Evolutionary conservation across 2,888 invertebrate genomes (phyloP), one percentile per base, ranked within the genome.

Genomic region (Eubasilissa splendida): DNA sequence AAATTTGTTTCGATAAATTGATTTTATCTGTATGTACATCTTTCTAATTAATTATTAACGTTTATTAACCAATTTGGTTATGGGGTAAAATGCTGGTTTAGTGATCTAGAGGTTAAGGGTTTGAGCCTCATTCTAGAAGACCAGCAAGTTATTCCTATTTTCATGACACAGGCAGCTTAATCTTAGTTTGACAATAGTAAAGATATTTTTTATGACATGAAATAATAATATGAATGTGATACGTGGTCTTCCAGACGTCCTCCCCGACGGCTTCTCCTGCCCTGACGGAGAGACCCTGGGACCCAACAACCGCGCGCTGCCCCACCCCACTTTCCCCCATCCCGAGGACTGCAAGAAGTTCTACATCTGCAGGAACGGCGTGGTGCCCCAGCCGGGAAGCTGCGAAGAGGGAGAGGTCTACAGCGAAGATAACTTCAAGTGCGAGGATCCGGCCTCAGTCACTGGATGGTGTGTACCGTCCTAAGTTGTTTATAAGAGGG

Each of bases 291-390:
- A 93, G 73, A 92, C 93, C 3, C 87, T 91, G 84, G 94, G 94
- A 0, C 93, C 93, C 56, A 93, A 92, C 81, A 95, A 95, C 11
- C 90, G 94, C 76, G 91, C 92, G 0, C 89, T 95, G 2, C 95
- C 95, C 0, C 95, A 95, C 87, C 95, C 95, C 0, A 95, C 95
- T 0, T 95, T 92, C 89, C 92, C 95, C 1, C 95, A 96, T 88
- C 94, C 94, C 0, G 93, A 94, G 42, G 95, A 96, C 87, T 96
- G 96, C 87, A 93, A 94, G 86, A 95, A 95, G 86, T 96, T 96
- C 90, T 96, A 95, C 89, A 95, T 96, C 85, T 95, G 95, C 88
- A 91, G 94, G 83, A 95, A 95, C 85, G 95, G 94, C 0, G 91
- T 94, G 3, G 93, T 92, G 85, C 95, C 96, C 0, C 94, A 95